phyloP scores from a whole-genome alignment of 2,888 invertebrate species.

The Scaptomyza parva region DNA sequence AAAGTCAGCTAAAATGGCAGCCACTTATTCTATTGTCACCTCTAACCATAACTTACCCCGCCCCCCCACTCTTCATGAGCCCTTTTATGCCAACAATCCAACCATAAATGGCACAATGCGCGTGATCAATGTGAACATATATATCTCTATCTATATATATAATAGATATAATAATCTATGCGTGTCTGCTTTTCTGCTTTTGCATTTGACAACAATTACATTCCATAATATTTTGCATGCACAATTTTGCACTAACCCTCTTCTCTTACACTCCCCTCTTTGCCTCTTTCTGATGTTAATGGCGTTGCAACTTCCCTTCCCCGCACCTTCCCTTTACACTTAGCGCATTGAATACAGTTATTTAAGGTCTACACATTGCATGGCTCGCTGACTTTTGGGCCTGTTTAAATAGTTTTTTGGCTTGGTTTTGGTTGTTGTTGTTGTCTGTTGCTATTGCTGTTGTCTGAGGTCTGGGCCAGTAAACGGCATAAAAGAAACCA shows the following conservation, averaged over 20 bases:
- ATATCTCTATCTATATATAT: not conserved
- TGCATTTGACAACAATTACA: conserved; percentile 66
- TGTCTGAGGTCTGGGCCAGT: conserved; percentile 46
- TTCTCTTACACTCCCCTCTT: not conserved
- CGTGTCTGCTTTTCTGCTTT: conserved; percentile 43
- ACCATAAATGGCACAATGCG: conserved; percentile 57
- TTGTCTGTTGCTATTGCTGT: not conserved
- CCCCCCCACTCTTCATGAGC: conserved; percentile 5
- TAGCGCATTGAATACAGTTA: conserved; percentile 65
- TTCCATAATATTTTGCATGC: conserved; percentile 66
- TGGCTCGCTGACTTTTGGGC: conserved; percentile 65
- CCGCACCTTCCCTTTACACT: conserved; percentile 53
- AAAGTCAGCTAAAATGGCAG: conserved; percentile 17
- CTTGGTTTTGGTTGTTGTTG: conserved; percentile 34
- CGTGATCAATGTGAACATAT: conserved; percentile 56
- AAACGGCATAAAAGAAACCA: conserved; percentile 24
- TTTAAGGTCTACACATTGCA: conserved; percentile 70
- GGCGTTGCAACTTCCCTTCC: conserved; percentile 40
- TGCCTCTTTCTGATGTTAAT: not conserved
- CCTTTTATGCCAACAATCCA: conserved; percentile 39
- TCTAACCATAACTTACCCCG: conserved; percentile 17
- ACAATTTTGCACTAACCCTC: conserved; percentile 38
- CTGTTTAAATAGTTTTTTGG: conserved; percentile 62
- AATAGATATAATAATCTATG: conserved; percentile 4
- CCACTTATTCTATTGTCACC: conserved; percentile 66